Base-by-base conservation (phyloP, 2,888 invertebrate genomes). In the Mellilla xanthometata region DNA sequence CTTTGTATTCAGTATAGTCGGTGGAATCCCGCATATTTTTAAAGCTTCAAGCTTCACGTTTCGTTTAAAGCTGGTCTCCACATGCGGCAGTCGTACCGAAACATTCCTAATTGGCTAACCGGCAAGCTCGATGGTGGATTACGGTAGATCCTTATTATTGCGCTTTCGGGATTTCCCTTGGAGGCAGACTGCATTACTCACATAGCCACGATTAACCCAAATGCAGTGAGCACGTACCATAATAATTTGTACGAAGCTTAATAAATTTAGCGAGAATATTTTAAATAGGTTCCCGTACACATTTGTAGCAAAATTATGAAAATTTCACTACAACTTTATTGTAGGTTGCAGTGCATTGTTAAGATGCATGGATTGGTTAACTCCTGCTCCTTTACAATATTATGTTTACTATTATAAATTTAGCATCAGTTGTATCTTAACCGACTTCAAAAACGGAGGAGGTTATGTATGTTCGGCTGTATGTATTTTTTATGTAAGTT, bases 41-140 rank as follows among this genome's bases (percentile, higher is more conserved):
- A 12, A 26, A 36, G 36, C 8, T 29, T n/a, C n/a, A n/a, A n/a
- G n/a, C n/a, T n/a, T n/a, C n/a, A n/a, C n/a, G 4, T 35, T 9
- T 26, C 13, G 19, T 27, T 36, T 38, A 51, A 47, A 27, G 43
- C 38, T 31, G 39, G 27, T 39, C 45, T 43, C 24, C 34, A 47
- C 34, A 47, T 47, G 35, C 40, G 34, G 41, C 44, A 45, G 42
- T 26, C 38, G 51, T 57, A 58, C 55, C 58, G 60, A 68, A 70
- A 68, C 60, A 59, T 51, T 62, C 56, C 68, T 81, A 82, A 84
- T 82, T 81, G 80, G 80, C 76, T 76, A 77, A 76, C 76, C 72
- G 64, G 65, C 73, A 65, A 63, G 65, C 58, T 65, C 62, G 51
- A 58, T 65, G 68, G 63, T 52, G 76, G 78, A 76, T 84, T 83